phyloP scores from a whole-genome alignment of 2,113 vertebrate genomes.

The Circaetus cinerascens region DNA sequence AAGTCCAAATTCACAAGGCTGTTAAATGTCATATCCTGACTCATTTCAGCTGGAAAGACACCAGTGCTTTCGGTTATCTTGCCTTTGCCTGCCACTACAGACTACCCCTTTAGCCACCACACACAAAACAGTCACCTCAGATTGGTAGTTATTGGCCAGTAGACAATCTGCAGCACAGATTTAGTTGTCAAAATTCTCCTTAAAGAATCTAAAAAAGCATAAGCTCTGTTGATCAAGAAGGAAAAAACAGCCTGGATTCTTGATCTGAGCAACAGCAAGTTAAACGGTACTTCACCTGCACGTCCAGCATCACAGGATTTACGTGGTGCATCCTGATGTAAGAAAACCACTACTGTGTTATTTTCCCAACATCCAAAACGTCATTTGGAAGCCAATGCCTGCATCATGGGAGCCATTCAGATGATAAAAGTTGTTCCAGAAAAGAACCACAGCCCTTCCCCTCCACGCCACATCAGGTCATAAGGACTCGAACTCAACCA shows the following conservation, averaged over 20 bases:
- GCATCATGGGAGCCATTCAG: neutral
- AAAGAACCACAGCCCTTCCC: neutral
- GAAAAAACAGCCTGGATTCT: neutral
- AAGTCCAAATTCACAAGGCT: neutral
- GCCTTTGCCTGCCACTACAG: neutral
- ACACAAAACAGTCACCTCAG: neutral
- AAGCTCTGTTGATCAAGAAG: neutral
- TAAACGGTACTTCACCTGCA: neutral
- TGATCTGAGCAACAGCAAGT: neutral
- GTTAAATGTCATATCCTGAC: neutral
- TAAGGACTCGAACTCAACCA: neutral
- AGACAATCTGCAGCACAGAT: neutral
- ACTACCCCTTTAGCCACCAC: neutral
- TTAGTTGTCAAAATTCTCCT: neutral
- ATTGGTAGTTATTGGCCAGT: neutral
- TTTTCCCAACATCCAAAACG: rapidly evolving
- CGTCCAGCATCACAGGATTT: neutral
- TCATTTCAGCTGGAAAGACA: neutral
- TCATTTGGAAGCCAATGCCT: neutral
- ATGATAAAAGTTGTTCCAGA: neutral
- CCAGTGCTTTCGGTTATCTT: neutral
- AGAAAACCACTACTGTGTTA: neutral
- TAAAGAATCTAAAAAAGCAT: neutral
- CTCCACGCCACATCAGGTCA: rapidly evolving
- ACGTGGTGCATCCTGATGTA: neutral